Base-by-base conservation (phyloP, 2,797 vertebrate genomes). In the Falco columbarius region DNA sequence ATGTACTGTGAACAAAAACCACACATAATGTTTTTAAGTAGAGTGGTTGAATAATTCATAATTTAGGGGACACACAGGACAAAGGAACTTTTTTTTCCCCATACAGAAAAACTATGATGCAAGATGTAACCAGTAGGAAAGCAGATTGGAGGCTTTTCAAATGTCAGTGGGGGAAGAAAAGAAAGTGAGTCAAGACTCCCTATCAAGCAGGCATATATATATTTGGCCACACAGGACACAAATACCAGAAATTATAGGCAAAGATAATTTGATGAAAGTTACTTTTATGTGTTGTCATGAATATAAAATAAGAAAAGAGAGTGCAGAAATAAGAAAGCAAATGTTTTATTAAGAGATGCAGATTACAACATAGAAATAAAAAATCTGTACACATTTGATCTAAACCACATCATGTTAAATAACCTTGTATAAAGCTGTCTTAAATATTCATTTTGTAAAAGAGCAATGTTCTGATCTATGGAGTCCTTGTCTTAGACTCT, bases 21-120 rank as follows among this genome's bases (percentile, higher is more conserved):
- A 66, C 16, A 46, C 36, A 51, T 61, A 80, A 58, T 67, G 40
- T 34, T 85, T 94, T 76, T 38, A 84, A 84, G 58, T 55, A 13
- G 6, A 73, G 29, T 46, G 14, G 17, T 63, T 82, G 81, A 92
- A 85, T 94, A 93, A 93, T 85, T 94, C n/a, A 74, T 70, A 24
- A 54, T 89, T 92, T 56, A 82, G 20, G 44, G 24, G 36, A 63
- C 44, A 49, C 22, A 61, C 2, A 46, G 47, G 30, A 13, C 71
- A 82, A 79, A 12, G 40, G 36, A 90, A 61, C 2, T 49, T 49
- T 51, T 47, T 65, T 27, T 13, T 4, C 2, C 10, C 14, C 15
- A n/a, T 4, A 36, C 51, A 83, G 38, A 36, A 62, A 51, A 49
- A 17, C 2, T 63, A 9, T 59, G 34, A 77, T 51, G 66, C 29